phyloP scores from a whole-genome alignment of 2,797 vertebrate genomes.

The Spheniscus humboldti region DNA sequence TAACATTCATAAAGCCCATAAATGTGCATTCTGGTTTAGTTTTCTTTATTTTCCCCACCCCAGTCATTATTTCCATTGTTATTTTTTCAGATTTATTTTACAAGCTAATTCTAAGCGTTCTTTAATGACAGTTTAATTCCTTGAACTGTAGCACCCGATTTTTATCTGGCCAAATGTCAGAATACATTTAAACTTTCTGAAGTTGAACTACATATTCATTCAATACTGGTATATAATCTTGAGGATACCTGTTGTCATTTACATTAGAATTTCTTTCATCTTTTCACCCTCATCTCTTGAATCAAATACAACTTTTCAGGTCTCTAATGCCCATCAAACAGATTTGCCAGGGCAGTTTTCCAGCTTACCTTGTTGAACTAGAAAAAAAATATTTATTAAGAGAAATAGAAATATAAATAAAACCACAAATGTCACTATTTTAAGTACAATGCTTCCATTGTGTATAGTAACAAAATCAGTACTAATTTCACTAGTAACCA shows the following conservation, averaged over 20 bases:
- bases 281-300: not conserved
- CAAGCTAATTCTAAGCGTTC: not conserved
- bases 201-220: not conserved
- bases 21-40: not conserved
- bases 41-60: not conserved
- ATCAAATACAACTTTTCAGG: not conserved
- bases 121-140: not conserved
- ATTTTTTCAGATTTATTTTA: not conserved
- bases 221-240: not conserved
- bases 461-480: not conserved
- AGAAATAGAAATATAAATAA: not conserved
- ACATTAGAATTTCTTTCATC: not conserved
- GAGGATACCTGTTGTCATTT: not conserved
- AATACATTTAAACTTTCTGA: not conserved
- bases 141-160: not conserved
- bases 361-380: not conserved
- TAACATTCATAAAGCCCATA: not conserved
- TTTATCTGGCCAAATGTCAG: not conserved
- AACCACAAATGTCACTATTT: not conserved
- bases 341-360: not conserved
- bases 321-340: not conserved
- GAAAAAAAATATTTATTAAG: not conserved
- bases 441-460: not conserved
- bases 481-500: not conserved
- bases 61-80: not conserved